phyloP scores from a whole-genome alignment of 2,888 invertebrate species.

The Volucella inanis region DNA sequence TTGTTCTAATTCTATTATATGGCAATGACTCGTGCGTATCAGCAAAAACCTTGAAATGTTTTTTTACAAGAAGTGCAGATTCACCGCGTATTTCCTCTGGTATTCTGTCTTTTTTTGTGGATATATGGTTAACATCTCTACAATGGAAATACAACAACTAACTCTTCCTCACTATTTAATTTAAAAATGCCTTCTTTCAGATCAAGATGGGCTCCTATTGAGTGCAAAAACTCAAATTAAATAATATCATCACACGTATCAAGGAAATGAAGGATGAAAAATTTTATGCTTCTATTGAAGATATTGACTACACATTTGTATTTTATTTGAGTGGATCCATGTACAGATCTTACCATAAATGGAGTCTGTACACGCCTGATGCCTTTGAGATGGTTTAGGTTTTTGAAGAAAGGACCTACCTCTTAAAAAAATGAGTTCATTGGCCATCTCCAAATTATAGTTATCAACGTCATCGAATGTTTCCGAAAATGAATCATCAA shows the following conservation, averaged over 20 bases:
- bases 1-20: conserved; percentile 50
- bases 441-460: neutral
- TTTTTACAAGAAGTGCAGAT: neutral
- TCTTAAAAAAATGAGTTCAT: conserved; percentile 55
- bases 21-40: conserved; percentile 39
- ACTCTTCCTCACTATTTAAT: conserved; percentile 9
- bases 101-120: neutral
- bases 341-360: conserved; percentile 49
- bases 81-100: neutral
- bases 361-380: conserved; percentile 5
- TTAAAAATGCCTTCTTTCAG: conserved; percentile 1
- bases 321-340: conserved; percentile 18
- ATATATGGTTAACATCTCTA: conserved; percentile 15
- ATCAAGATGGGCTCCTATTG: conserved; percentile 2
- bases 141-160: conserved; percentile 13
- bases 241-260: conserved; percentile 43
- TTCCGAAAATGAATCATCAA: neutral
- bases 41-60: conserved; percentile 32
- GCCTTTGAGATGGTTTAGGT: conserved; percentile 14
- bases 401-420: conserved; percentile 26
- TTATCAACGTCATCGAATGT: neutral
- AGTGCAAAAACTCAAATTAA: conserved; percentile 3
- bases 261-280: conserved; percentile 37
- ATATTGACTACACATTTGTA: conserved; percentile 33
- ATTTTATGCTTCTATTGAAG: too few relatives aligned